These are phyloP conservation scores for Aselliscus stoliczkanus DNA, from an alignment of 2,797 vertebrate genomes.

Conservation along the genomic window DNA sequence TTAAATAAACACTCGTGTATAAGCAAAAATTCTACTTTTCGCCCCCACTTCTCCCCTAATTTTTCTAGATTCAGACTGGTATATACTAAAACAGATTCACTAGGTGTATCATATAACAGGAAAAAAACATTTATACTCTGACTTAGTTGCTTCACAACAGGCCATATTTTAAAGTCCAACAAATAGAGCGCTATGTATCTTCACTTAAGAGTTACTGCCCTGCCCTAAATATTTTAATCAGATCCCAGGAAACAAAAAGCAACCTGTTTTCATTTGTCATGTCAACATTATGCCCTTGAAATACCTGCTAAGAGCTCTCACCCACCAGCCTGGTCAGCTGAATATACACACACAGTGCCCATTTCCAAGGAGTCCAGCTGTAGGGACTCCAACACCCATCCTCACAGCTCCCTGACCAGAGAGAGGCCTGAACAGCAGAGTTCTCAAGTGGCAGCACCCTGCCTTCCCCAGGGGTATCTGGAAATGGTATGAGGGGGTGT, in stretches of 20 bases:
- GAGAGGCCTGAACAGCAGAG: neutral
- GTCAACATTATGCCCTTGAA: neutral
- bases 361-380: neutral
- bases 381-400: neutral
- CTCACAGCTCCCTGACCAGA: neutral
- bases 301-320: neutral
- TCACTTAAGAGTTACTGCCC: neutral
- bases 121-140: neutral
- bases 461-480: neutral
- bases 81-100: neutral
- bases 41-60: neutral
- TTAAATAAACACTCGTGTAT: neutral
- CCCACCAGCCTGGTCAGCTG: neutral
- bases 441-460: neutral
- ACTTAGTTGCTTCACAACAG: neutral
- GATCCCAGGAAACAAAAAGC: neutral
- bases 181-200: neutral
- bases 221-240: neutral
- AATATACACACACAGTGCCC: neutral
- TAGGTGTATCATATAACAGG: neutral
- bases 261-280: neutral
- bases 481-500: neutral
- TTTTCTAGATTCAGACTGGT: neutral
- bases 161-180: neutral
- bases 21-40: neutral